Base-by-base conservation (phyloP, 2,888 invertebrate genomes). In the Pheosia tremula region DNA sequence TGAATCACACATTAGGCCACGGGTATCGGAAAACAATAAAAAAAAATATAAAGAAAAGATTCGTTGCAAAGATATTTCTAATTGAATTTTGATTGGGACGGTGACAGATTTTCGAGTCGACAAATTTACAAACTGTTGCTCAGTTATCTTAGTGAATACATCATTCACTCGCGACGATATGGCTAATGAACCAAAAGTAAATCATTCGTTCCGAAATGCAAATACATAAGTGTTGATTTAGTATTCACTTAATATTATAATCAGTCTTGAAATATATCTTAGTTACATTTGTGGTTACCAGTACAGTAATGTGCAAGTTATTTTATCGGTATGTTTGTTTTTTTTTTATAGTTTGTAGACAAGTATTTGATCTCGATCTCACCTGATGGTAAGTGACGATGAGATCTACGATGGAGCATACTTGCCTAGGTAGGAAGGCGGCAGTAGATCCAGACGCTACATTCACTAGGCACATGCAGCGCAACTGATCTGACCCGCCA, bases 121-220 rank as follows among this genome's bases (percentile, higher is more conserved):
- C 62, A 71, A 78, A 80, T 81, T 78, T 81, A 82, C 75, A 68
- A 75, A 73, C 74, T 79, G 83, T 69, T 79, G 66, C 66, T 64
- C 62, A 58, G 57, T 73, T 84, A 85, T 85, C 85, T 72, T 59
- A 62, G 53, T 63, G 55, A 72, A 83, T 80, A 66, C 67, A 75
- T 78, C 82, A 83, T 77, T 67, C 75, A 70, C 65, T 74, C 60
- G 58, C 55, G 62, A 68, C 65, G 82, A 84, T 83, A 84, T 74
- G 72, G 69, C 68, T 84, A 82, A 81, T 81, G 78, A 79, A 78
- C 60, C 69, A 66, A 74, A 68, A 67, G 77, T 75, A 75, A 78
- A 80, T 77, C 56, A 67, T 69, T 69, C 43, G 62, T 52, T 56
- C 37, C 56, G 63, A 64, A 60, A 53, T 24, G 50, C 13, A 50